Percentiles rank a stretch among this genome's conserved stretches.
Evolutionary conservation across 1,140 invertebrate species (phyloP).

Genomic region (Tachypleus tridentatus): DNA sequence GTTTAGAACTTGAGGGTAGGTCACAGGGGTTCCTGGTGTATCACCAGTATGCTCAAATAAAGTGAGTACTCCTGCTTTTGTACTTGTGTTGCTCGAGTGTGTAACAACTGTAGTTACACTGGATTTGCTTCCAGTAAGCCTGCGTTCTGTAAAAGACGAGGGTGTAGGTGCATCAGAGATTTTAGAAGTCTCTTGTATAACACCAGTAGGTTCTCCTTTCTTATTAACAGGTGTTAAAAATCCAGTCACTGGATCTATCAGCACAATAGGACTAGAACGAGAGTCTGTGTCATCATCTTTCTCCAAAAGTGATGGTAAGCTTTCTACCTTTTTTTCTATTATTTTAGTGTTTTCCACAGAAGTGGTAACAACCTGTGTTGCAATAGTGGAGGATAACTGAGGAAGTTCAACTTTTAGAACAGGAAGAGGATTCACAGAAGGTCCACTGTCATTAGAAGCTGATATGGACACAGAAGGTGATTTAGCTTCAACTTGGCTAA

Average conservation of each 20-base stretch:
- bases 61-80: too few species aligned
- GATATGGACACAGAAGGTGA: not conserved
- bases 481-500: not conserved
- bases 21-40: too few species aligned
- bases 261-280: slow-evolving; percentile 32
- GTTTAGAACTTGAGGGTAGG: too few species aligned
- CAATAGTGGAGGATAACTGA: slow-evolving; percentile 6
- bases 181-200: too few species aligned
- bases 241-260: slow-evolving; percentile 64
- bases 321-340: slow-evolving; percentile 2
- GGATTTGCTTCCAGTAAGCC: too few species aligned
- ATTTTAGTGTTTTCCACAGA: slow-evolving; percentile 5
- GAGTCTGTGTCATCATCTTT: slow-evolving; percentile 14
- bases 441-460: not conserved
- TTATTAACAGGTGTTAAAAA: slow-evolving; percentile 43
- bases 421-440: slow-evolving; percentile 5
- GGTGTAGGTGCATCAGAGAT: too few species aligned
- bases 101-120: too few species aligned
- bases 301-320: not conserved
- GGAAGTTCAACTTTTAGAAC: slow-evolving; percentile 29
- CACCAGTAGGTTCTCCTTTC: not conserved
- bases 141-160: too few species aligned
- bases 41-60: too few species aligned
- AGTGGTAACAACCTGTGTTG: slow-evolving; percentile 5
- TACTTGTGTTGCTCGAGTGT: too few species aligned